Evolutionary conservation across 2,888 invertebrate species (phyloP).

Genomic region (Trachelus troglodyta): DNA sequence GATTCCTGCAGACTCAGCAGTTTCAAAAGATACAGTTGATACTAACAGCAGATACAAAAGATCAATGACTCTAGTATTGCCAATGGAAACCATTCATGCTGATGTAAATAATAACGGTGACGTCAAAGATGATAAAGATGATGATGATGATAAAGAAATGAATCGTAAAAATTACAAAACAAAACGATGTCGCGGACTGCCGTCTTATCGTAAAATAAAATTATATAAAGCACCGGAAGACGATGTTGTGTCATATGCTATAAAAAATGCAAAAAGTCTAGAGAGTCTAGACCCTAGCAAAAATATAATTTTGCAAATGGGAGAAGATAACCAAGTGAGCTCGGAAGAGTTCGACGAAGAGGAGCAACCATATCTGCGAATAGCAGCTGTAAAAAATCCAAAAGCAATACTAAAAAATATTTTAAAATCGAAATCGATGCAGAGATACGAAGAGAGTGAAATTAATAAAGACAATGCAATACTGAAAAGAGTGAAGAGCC

Average conservation of each 20-base stretch:
- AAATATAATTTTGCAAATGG: conserved; percentile 1
- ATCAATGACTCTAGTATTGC: not conserved
- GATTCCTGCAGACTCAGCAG: not conserved
- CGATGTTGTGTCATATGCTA: not conserved
- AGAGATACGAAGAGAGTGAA: conserved; percentile 5
- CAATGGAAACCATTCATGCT: not conserved
- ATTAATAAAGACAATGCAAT: conserved; percentile 1
- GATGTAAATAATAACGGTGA: not conserved
- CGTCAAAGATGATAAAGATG: conserved; percentile 10
- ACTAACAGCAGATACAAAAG: not conserved
- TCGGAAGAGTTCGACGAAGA: not conserved
- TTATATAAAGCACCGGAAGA: not conserved
- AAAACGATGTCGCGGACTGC: not conserved
- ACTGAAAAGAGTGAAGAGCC: conserved; percentile 7
- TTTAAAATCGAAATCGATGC: conserved; percentile 16
- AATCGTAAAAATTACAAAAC: conserved; percentile 4
- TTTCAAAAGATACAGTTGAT: not conserved
- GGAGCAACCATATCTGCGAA: conserved; percentile 11
- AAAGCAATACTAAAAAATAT: conserved; percentile 18
- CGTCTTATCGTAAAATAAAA: not conserved
- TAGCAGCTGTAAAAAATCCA: conserved; percentile 14
- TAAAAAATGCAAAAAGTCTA: not conserved
- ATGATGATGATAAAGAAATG: conserved; percentile 8
- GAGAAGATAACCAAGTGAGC: not conserved
- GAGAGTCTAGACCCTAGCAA: not conserved